Conservation (phyloP, 2,113 vertebrate genomes). For the Vulpes vulpes region DNA sequence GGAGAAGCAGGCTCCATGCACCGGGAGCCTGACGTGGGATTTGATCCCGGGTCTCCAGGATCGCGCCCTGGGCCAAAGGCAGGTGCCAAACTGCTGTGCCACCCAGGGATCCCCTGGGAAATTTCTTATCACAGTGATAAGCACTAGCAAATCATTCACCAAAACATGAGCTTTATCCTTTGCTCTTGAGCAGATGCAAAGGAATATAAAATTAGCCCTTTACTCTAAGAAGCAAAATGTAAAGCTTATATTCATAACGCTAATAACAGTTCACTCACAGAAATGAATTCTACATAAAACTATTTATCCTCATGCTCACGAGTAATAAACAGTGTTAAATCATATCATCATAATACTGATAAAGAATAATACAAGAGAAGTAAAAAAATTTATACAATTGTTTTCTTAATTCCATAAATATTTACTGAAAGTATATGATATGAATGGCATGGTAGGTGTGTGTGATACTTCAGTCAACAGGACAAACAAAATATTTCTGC, state of each 20-base stretch:
- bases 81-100: no score
- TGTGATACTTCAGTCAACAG: neutral
- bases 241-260: neutral
- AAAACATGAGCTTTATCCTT: neutral
- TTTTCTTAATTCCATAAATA: neutral
- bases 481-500: neutral
- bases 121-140: neutral
- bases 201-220: neutral
- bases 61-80: no score
- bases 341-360: neutral
- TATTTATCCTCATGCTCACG: neutral
- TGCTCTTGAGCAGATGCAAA: neutral
- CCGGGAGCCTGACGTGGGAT: no score
- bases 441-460: neutral
- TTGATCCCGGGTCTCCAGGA: no score
- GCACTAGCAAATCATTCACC: neutral
- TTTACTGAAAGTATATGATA: neutral
- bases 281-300: neutral
- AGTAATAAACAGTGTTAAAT: neutral
- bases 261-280: neutral
- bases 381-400: neutral
- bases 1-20: no score
- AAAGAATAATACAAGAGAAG: neutral
- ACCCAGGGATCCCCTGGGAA: neutral
- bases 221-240: neutral